Evolutionary conservation across 2,113 vertebrate species (phyloP).

Genomic region (Planiliza haematocheilus): DNA sequence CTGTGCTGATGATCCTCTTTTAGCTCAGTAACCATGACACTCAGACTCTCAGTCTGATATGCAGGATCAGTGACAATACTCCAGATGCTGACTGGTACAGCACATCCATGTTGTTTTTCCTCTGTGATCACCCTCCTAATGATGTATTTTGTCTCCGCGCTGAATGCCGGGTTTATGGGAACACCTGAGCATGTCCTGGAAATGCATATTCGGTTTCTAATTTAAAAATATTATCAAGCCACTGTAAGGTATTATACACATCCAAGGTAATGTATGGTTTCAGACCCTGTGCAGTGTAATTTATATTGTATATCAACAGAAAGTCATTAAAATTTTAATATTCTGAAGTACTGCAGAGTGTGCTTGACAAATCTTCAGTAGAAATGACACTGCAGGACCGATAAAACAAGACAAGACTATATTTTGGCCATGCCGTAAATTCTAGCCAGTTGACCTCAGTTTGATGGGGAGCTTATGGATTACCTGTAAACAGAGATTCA

Average conservation of each 20-base stretch:
- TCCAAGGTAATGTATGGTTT: background rate
- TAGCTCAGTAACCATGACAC: constrained; percentile 78
- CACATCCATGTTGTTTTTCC: constrained; percentile 29
- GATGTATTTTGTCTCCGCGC: constrained; percentile 14
- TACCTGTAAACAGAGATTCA: constrained; percentile 46
- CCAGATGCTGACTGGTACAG: constrained; percentile 44
- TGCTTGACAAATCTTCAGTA: too few relatives aligned
- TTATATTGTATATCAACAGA: background rate
- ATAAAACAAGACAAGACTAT: background rate
- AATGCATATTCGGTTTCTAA: background rate
- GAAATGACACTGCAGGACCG: background rate
- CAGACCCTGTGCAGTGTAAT: background rate
- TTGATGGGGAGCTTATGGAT: constrained; percentile 51
- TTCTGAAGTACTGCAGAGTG: too few relatives aligned
- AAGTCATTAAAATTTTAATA: constrained; percentile 2
- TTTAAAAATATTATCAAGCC: constrained; percentile 7
- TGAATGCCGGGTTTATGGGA: background rate
- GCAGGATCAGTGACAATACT: constrained; percentile 41
- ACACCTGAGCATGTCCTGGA: background rate
- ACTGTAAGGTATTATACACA: background rate
- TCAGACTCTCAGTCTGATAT: constrained; percentile 56
- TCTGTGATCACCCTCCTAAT: background rate
- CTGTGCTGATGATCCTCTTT: constrained; percentile 66
- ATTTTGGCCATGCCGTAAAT: constrained; percentile 38
- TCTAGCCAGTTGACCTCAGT: constrained; percentile 33